Conservation (phyloP, 1,140 invertebrate genomes). For the Parasteatoda tepidariorum region DNA sequence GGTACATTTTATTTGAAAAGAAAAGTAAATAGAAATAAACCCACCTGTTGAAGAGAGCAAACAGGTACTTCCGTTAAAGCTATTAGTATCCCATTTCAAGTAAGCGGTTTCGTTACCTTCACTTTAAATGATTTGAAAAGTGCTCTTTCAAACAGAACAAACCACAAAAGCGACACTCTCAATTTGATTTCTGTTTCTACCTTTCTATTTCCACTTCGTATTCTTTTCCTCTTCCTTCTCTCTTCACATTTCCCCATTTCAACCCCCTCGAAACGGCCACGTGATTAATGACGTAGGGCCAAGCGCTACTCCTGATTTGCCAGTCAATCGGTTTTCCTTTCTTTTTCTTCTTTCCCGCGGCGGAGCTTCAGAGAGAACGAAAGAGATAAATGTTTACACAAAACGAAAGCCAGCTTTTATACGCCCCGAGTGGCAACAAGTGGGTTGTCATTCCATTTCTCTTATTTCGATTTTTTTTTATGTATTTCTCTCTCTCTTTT, state of each 20-base stretch:
- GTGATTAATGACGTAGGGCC: conserved; percentile 57
- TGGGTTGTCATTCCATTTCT: conserved; percentile 58
- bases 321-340: conserved; percentile 57
- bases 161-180: conserved; percentile 55
- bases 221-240: conserved; percentile 41
- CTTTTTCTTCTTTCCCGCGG: conserved; percentile 21
- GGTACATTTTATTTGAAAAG: neutral
- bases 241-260: neutral
- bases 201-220: conserved; percentile 55
- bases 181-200: conserved; percentile 60
- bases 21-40: neutral
- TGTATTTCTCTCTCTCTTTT: conserved; percentile 16
- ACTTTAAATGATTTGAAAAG: conserved; percentile 28
- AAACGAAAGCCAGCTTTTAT: conserved; percentile 32
- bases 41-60: conserved; percentile 35
- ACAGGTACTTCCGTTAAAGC: conserved; percentile 30
- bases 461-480: conserved; percentile 1
- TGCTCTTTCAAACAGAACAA: conserved; percentile 40
- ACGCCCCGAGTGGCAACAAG: conserved; percentile 55
- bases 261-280: conserved; percentile 10
- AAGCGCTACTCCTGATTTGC: conserved; percentile 55
- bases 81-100: conserved; percentile 44
- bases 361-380: conserved; percentile 20
- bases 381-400: conserved; percentile 59
- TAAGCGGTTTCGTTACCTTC: conserved; percentile 1